These are phyloP conservation scores for Fundulus diaphanus DNA, from an alignment of 2,797 vertebrate species.

Conservation along the genomic window DNA sequence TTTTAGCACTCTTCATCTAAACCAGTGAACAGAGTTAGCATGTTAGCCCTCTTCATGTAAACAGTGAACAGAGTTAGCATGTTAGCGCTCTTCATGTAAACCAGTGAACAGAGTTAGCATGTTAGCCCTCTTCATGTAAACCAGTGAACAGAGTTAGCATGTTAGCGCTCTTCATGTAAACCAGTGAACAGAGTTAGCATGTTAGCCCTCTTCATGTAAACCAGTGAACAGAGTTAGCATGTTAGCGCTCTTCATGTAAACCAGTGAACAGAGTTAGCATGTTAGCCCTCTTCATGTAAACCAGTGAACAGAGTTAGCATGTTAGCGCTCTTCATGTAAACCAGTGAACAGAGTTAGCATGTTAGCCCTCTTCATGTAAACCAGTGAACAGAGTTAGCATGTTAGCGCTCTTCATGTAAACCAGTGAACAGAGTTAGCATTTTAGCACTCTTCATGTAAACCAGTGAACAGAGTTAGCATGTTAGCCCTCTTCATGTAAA, in stretches of 20 bases:
- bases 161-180: neutral
- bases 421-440: neutral
- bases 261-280: neutral
- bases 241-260: neutral
- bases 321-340: neutral
- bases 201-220: no score
- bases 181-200: neutral
- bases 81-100: neutral
- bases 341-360: neutral
- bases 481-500: neutral
- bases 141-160: no score
- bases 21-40: neutral
- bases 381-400: no score
- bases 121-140: no score
- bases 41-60: no score
- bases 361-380: no score
- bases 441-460: no score
- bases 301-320: no score
- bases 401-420: neutral
- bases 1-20: neutral
- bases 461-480: no score
- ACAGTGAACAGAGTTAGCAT: no score
- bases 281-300: no score
- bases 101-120: neutral
- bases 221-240: no score